phyloP scores from a whole-genome alignment of 2,888 invertebrate species.

The Eueremaeus valkanovi region DNA sequence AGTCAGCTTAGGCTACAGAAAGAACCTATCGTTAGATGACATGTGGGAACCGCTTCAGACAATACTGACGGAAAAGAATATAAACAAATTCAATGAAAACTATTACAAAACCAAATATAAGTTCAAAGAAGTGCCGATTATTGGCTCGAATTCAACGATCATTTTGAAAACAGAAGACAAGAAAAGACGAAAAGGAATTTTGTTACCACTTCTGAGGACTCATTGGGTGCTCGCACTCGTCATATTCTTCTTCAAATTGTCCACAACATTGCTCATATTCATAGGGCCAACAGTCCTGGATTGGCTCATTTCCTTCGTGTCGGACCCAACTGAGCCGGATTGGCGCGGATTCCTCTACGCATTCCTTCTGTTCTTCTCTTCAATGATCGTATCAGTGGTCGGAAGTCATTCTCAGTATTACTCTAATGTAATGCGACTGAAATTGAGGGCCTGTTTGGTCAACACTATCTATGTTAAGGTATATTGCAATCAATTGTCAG shows the following conservation, averaged over 20 bases:
- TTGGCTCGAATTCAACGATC: not conserved
- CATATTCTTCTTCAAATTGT: conserved; percentile 78
- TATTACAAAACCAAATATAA: not conserved
- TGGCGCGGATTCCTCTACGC: conserved; percentile 89
- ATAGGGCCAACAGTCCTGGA: conserved; percentile 67
- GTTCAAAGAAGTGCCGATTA: not conserved
- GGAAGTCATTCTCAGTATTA: conserved; percentile 88
- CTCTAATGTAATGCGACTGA: conserved; percentile 83
- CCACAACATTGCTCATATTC: conserved; percentile 79
- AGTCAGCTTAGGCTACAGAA: conserved; percentile 30
- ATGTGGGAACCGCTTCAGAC: conserved; percentile 26
- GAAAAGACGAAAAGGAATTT: not conserved
- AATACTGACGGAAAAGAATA: conserved; percentile 4
- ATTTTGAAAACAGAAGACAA: conserved; percentile 9
- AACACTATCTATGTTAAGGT: conserved; percentile 79
- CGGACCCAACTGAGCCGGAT: conserved; percentile 54
- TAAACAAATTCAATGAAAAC: not conserved
- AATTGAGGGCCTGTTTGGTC: conserved; percentile 80
- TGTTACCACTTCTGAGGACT: conserved; percentile 27
- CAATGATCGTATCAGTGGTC: conserved; percentile 73
- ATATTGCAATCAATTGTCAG: too few relatives aligned
- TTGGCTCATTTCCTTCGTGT: conserved; percentile 34
- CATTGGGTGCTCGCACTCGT: conserved; percentile 57
- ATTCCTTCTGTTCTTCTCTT: conserved; percentile 66
- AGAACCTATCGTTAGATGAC: conserved; percentile 26